Base-by-base conservation (phyloP, 2,113 vertebrate species). In the Aptenodytes forsteri region DNA sequence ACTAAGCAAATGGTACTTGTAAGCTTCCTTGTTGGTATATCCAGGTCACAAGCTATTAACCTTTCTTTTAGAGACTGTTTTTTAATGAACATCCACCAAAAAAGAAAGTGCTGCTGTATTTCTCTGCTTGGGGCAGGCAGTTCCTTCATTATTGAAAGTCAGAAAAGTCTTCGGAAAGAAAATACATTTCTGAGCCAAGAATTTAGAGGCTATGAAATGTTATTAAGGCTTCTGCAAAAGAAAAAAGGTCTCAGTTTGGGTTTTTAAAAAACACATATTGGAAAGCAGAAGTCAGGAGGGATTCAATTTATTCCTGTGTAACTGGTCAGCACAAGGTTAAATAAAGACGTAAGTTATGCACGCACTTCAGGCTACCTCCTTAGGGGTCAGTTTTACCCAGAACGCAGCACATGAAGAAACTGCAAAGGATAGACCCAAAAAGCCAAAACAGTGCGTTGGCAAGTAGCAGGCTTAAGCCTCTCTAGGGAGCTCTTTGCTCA, bases 311-410 rank as follows among this genome's bases (percentile, higher is more conserved):
- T 80, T 65, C 49, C 50, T 52, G 42, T 54, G 29, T 69, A 89
- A 91, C 66, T 91, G 62, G 62, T 70, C 81, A 83, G 78, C n/a
- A 62, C 44, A 91, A 95, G 87, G 85, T 96, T 88, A 94, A 91
- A 89, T 50, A 87, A 85, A 93, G 56, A 82, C 4, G 13, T 30
- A 87, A 82, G 22, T 64, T 81, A 56, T 62, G 46, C 42, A 52
- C 9, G 19, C 75, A 87, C 62, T 85, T 69, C 3, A 9, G 42
- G 26, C 36, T 92, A 11, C n/a, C 32, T 95, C 66, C 56, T 85
- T 44, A 49, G 62, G 40, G 30, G 49, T 65, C 44, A 76, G 7
- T 40, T 94, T 80, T 78, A 77, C 50, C 22, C 49, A 38, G 9
- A 82, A 76, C 0, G 1, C 20, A 83, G n/a, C 25, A 56, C 50